Conservation (phyloP, 2,797 vertebrate genomes). For the Diplodus puntazzo region DNA sequence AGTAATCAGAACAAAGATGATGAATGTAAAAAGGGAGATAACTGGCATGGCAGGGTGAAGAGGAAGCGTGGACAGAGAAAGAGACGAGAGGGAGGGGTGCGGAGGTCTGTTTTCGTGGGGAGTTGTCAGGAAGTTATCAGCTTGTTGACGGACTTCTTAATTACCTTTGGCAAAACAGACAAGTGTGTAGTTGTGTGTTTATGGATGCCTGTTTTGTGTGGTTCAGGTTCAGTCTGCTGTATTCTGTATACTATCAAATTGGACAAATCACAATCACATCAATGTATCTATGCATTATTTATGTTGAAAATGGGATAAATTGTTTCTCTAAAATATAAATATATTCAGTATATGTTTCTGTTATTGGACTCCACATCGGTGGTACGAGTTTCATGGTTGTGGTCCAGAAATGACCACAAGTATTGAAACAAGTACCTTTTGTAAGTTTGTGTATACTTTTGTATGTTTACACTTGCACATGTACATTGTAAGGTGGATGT, state of each 20-base stretch:
- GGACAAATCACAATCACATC: neutral
- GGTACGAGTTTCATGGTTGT: neutral
- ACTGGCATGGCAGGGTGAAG: constrained; percentile 11
- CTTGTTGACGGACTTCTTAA: constrained; percentile 76
- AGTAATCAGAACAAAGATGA: constrained; percentile 27
- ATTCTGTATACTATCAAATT: constrained; percentile 8
- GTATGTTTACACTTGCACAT: neutral
- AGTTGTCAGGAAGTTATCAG: constrained; percentile 83
- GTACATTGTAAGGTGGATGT: constrained; percentile 38
- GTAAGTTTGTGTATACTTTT: neutral
- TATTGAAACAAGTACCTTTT: constrained; percentile 4
- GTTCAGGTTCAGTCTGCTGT: neutral
- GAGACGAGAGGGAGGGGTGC: constrained; percentile 19
- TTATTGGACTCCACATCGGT: neutral
- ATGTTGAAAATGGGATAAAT: no score
- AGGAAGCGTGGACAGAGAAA: neutral
- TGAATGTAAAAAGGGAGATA: constrained; percentile 20
- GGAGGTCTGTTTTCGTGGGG: constrained; percentile 63
- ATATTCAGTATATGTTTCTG: neutral
- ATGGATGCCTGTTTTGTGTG: constrained; percentile 19
- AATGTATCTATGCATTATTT: neutral
- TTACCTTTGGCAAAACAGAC: constrained; percentile 66
- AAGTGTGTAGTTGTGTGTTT: constrained; percentile 24
- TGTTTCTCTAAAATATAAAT: neutral
- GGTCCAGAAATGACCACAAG: neutral